Base-by-base conservation (phyloP, 2,797 vertebrate species). In the Remorina albescens region DNA sequence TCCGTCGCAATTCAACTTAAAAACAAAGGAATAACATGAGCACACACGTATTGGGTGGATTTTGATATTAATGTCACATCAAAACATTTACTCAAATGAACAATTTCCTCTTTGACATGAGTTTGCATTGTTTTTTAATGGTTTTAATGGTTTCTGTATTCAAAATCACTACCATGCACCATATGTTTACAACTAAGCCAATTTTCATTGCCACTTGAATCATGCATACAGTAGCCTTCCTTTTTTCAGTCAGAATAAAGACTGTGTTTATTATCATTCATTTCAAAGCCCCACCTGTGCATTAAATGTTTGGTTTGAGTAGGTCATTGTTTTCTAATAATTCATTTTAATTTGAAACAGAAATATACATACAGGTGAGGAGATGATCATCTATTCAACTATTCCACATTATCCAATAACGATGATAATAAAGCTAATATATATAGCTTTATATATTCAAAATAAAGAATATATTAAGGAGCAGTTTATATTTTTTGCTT, bases 251-350 rank as follows among this genome's bases (percentile, higher is more conserved):
- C n/a, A 60, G 7, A 51, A 49, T 16, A 4, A 28, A 64, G 34
- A 23, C 6, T 6, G 30, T 30, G 30, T 30, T 30, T 34, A 18
- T 67, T 6, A 50, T 37, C 26, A 10, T 41, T 62, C 62, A 13
- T 57, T 57, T 28, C 32, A 18, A 50, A 66, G n/a, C 39, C 28
- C 37, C 37, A 13, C 25, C 36, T 53, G 32, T 57, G 69, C 23
- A 62, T 30, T 32, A 19, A 8, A 59, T 67, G 12, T 75, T 57
- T 66, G 49, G 47, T 54, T 71, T 47, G n/a, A 41, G 6, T 18
- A 64, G 63, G 25, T 69, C 34, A 36, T 58, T 65, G 32, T 58
- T 86, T 81, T 71, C 36, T 66, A 66, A 19, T 42, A 61, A 67
- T 71, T 46, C 56, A 50, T 8, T 74, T 65, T 19, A 41, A n/a